Evolutionary conservation across 2,888 invertebrate genomes (phyloP).

Genomic region (Metopia argyrocephala): DNA sequence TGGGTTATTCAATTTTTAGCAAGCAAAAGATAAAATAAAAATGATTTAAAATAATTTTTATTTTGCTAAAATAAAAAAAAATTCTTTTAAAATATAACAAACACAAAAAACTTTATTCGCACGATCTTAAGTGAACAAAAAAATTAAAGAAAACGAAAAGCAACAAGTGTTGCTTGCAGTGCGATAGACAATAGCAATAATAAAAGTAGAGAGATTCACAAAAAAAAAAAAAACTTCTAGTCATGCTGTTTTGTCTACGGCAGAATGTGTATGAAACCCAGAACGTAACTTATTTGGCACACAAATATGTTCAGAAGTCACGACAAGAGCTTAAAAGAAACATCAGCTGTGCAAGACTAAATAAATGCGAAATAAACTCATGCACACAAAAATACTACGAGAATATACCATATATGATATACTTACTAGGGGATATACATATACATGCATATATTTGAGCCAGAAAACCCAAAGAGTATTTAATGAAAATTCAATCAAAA

Average conservation of each 20-base stretch:
- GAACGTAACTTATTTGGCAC: conserved; percentile 48
- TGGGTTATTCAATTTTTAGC: conserved; percentile 11
- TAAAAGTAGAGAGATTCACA: not conserved
- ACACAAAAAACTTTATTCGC: conserved; percentile 32
- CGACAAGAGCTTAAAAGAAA: conserved; percentile 41
- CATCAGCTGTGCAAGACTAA: conserved; percentile 64
- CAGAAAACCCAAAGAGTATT: not conserved
- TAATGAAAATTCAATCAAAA: too few species aligned
- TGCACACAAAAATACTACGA: too few species aligned
- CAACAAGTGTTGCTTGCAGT: conserved; percentile 29
- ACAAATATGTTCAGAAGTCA: conserved; percentile 34
- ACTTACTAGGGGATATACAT: too few species aligned
- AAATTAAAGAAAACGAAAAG: not conserved
- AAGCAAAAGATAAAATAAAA: too few species aligned
- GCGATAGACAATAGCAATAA: not conserved
- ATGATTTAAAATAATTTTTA: too few species aligned
- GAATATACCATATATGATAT: not conserved
- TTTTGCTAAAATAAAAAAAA: not conserved
- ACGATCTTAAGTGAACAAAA: conserved; percentile 39
- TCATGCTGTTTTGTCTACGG: not conserved
- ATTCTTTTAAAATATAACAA: not conserved
- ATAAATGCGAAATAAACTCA: conserved; percentile 28
- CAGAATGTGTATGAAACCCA: conserved; percentile 34
- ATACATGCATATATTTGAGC: conserved; percentile 16
- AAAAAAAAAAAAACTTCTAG: not conserved